These are phyloP conservation scores for Pluvialis apricaria DNA, from an alignment of 2,113 vertebrate species.

Conservation along the genomic window DNA sequence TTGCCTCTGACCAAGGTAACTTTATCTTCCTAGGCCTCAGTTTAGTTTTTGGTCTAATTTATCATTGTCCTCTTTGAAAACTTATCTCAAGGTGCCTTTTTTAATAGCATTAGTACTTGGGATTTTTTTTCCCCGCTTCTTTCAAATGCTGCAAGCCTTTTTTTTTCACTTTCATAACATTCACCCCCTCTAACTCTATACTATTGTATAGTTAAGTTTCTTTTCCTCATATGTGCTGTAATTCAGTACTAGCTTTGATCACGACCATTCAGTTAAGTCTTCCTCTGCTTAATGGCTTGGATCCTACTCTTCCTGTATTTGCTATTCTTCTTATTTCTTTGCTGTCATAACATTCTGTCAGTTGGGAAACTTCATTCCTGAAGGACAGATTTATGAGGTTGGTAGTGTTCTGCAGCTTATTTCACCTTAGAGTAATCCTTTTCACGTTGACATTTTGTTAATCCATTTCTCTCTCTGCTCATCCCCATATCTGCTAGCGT, in stretches of 20 bases:
- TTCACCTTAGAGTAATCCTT: not conserved
- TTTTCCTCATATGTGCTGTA: not conserved
- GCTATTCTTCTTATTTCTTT: not conserved
- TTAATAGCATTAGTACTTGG: not conserved
- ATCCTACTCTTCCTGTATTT: not conserved
- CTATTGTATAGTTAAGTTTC: not conserved
- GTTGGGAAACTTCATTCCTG: not conserved
- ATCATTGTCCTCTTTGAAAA: not conserved
- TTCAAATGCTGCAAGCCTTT: not conserved
- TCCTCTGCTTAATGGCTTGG: not conserved
- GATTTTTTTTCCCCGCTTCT: not conserved
- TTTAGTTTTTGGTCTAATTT: not conserved
- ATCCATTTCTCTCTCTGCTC: not conserved
- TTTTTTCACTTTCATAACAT: not conserved
- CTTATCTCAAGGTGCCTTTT: not conserved
- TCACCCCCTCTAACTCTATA: not conserved
- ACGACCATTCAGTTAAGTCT: not conserved
- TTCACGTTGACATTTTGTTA: not conserved
- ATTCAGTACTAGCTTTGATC: slow-evolving; percentile 31
- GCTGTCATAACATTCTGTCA: not conserved
- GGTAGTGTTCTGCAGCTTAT: not conserved
- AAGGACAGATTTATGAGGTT: not conserved
- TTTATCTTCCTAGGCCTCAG: not conserved
- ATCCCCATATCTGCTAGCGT: not conserved
- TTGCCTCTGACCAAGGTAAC: not conserved